These are phyloP conservation scores for Lepidonotus clava DNA, from an alignment of 2,888 invertebrate genomes.

Conservation along the genomic window DNA sequence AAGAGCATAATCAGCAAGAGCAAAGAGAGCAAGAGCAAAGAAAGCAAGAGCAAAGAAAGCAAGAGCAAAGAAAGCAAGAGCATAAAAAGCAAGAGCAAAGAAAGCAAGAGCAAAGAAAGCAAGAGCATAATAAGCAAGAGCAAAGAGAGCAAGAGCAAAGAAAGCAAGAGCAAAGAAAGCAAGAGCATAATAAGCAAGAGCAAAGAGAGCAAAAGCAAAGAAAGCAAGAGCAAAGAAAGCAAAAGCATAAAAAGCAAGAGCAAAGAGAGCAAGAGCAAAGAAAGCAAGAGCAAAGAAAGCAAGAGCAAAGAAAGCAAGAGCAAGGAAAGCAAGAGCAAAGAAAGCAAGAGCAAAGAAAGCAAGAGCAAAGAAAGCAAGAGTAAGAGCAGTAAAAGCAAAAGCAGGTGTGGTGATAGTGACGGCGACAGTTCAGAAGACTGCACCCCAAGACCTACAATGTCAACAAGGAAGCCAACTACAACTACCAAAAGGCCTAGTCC, in stretches of 20 bases:
- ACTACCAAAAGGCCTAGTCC: too few species aligned
- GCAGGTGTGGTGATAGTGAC: too few species aligned
- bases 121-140: too few species aligned
- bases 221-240: background rate
- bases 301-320: background rate
- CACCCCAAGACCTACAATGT: background rate
- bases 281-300: background rate
- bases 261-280: background rate
- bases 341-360: background rate
- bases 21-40: background rate
- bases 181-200: background rate
- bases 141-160: background rate
- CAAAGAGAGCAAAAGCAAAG: background rate
- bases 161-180: background rate
- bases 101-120: conserved; percentile 8
- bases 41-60: background rate
- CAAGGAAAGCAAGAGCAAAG: background rate
- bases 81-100: background rate
- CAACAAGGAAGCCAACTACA: background rate
- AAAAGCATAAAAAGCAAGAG: background rate
- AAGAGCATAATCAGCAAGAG: background rate
- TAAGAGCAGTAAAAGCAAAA: background rate
- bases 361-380: conserved; percentile 11
- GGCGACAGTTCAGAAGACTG: too few species aligned
- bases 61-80: background rate